Evolutionary conservation across 2,113 vertebrate species (phyloP).

Genomic region (Muntiacus muntjak): DNA sequence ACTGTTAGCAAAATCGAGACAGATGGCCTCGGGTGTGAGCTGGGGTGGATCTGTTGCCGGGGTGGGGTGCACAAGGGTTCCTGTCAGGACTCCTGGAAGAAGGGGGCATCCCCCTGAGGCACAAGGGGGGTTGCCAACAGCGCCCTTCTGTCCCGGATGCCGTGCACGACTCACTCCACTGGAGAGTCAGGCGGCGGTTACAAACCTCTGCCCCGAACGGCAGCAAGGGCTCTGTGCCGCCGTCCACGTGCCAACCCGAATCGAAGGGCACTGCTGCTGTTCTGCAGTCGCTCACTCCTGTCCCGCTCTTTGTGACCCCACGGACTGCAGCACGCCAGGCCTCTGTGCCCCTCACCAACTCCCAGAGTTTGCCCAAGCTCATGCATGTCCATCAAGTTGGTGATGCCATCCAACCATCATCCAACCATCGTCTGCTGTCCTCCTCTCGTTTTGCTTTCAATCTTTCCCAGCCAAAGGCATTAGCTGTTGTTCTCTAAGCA

Average conservation of each 20-base stretch:
- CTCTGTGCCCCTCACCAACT: background rate
- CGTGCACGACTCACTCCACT: fast-evolving
- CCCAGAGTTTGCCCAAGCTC: background rate
- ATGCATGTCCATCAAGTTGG: background rate
- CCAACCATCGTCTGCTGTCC: background rate
- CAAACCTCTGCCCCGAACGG: background rate
- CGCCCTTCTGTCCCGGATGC: fast-evolving
- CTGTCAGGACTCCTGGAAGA: background rate
- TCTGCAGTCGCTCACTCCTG: background rate
- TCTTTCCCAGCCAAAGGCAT: background rate
- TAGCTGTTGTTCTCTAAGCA: background rate
- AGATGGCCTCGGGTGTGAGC: conserved; percentile 41
- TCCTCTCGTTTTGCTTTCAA: background rate
- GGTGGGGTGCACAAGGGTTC: fast-evolving
- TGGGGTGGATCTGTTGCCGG: background rate
- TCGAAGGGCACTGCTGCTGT: background rate
- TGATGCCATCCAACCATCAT: background rate
- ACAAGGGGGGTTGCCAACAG: background rate
- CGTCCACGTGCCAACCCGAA: fast-evolving
- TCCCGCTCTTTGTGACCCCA: background rate
- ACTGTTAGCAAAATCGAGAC: conserved; percentile 41
- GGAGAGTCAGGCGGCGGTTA: fast-evolving
- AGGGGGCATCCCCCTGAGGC: background rate
- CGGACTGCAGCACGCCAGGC: background rate
- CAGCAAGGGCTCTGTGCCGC: fast-evolving